phyloP scores from a whole-genome alignment of 2,797 vertebrate genomes.

The Brotula barbata region DNA sequence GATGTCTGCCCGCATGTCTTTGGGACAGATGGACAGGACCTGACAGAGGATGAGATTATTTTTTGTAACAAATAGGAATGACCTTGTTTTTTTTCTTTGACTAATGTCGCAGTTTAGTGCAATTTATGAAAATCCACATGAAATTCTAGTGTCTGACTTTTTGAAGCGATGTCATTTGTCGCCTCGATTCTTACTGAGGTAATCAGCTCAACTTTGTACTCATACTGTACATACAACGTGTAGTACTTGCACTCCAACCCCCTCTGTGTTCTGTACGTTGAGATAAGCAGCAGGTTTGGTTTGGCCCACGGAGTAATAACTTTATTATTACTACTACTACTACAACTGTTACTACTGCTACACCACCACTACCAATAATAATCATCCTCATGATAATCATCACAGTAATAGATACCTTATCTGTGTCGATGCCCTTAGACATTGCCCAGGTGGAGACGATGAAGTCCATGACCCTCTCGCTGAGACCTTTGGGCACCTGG shows the following conservation, averaged over 20 bases:
- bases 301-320: too few relatives aligned
- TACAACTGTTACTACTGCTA: too few relatives aligned
- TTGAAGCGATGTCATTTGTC: too few relatives aligned
- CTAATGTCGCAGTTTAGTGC: too few relatives aligned
- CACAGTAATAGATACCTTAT: conserved; percentile 82
- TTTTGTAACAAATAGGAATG: too few relatives aligned
- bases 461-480: conserved; percentile 98
- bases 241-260: not conserved
- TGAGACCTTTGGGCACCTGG: conserved; percentile 97
- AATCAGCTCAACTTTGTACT: conserved; percentile 17
- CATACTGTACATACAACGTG: not conserved
- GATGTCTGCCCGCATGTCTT: conserved; percentile 99
- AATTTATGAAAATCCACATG: too few relatives aligned
- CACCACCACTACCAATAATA: too few relatives aligned
- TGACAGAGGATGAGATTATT: conserved; percentile 55
- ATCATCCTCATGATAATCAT: too few relatives aligned
- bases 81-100: too few relatives aligned
- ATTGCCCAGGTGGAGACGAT: conserved; percentile 99
- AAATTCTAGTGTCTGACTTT: too few relatives aligned
- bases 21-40: conserved; percentile 97
- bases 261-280: not conserved
- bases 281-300: not conserved
- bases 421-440: conserved; percentile 99
- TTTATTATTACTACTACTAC: too few relatives aligned
- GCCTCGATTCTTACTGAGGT: not conserved